Evolutionary conservation across 1,140 invertebrate species (phyloP).

Genomic region (Drosophila biarmipes): DNA sequence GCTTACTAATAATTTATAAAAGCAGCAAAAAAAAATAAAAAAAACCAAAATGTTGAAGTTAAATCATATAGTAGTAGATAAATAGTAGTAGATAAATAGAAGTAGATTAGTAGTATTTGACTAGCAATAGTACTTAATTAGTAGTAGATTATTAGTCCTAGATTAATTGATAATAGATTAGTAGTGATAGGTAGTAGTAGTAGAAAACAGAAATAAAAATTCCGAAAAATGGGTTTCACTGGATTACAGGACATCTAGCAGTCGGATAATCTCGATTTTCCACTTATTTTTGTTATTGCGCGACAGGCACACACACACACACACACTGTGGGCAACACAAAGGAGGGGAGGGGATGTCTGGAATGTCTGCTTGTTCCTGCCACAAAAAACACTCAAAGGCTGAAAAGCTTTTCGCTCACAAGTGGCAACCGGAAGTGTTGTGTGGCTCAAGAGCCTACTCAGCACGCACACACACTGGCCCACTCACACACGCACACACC

Average conservation of each 20-base stretch:
- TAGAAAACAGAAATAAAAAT: too few relatives aligned
- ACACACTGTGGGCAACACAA: neutral
- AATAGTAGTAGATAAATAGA: too few relatives aligned
- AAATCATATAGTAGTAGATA: too few relatives aligned
- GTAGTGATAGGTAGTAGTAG: too few relatives aligned
- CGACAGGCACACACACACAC: slow-evolving; percentile 17
- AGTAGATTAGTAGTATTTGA: too few relatives aligned
- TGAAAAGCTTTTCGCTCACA: slow-evolving; percentile 79
- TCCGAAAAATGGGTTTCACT: too few relatives aligned
- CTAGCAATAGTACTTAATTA: too few relatives aligned
- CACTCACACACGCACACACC: slow-evolving; percentile 11
- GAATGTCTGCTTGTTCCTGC: slow-evolving; percentile 55
- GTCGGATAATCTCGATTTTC: neutral
- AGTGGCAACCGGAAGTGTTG: slow-evolving; percentile 82
- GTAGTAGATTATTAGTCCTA: too few relatives aligned
- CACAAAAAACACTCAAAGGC: slow-evolving; percentile 73
- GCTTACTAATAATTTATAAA: too few relatives aligned
- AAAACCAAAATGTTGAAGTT: too few relatives aligned
- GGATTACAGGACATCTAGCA: neutral
- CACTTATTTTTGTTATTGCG: slow-evolving; percentile 32
- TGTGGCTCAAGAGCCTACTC: slow-evolving; percentile 76
- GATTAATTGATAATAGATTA: too few relatives aligned
- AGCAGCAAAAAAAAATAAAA: too few relatives aligned
- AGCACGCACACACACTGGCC: slow-evolving; percentile 50
- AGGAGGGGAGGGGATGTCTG: slow-evolving; percentile 22